A percentile compares a stretch with the other conserved stretches of the same genome.
Conservation (phyloP, 1,140 invertebrate genomes). For the Procambarus virginalis region DNA sequence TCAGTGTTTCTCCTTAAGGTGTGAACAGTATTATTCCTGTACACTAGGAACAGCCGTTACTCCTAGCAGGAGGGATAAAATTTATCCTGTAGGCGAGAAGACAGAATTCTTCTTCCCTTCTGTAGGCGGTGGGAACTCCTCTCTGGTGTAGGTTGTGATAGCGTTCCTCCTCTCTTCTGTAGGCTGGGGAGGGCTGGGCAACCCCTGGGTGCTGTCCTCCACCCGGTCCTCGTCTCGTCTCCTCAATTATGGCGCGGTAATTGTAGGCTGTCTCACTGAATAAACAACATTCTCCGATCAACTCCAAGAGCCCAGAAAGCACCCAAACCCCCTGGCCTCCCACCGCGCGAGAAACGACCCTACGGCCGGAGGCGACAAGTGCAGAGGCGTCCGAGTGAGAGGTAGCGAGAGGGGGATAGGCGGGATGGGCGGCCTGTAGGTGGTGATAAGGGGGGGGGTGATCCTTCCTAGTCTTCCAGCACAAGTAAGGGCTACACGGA, state of each 20-base stretch:
- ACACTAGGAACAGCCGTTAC: too few species aligned
- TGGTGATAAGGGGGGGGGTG: slow-evolving; percentile 1
- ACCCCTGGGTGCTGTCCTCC: slow-evolving; percentile 49
- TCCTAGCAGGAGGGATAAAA: too few species aligned
- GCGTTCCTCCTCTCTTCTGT: background rate
- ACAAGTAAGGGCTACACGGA: slow-evolving; percentile 48
- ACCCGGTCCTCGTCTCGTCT: slow-evolving; percentile 45
- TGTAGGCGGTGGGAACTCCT: too few species aligned
- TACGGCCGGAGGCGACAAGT: background rate
- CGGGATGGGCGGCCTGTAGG: too few species aligned
- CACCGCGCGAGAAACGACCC: slow-evolving; percentile 18
- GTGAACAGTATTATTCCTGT: too few species aligned
- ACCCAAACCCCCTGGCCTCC: background rate
- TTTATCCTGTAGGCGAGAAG: too few species aligned
- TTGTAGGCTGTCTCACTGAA: slow-evolving; percentile 63
- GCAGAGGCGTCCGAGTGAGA: background rate
- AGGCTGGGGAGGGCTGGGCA: background rate
- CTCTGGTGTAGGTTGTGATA: background rate
- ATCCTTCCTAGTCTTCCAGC: slow-evolving; percentile 52
- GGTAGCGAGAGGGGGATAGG: slow-evolving; percentile 18
- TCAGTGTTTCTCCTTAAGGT: background rate
- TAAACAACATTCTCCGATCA: slow-evolving; percentile 64
- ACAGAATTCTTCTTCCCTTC: too few species aligned
- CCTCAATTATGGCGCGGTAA: slow-evolving; percentile 63
- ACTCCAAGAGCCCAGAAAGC: background rate